Evolutionary conservation across 2,113 vertebrate species (phyloP).

Genomic region (Mus musculus): GRCm39 chr6:72699501-72700000

Average conservation of each 20-base stretch:
- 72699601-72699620: background rate
- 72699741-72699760: background rate
- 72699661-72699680: background rate
- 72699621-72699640: background rate
- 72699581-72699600: background rate
- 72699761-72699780: background rate
- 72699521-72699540: background rate
- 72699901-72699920: background rate
- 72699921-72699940: background rate
- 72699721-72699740: background rate
- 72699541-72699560: background rate
- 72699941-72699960: background rate
- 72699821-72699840: background rate
- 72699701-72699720: background rate
- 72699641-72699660: background rate
- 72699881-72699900: background rate
- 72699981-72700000: background rate
- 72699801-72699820: background rate
- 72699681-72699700: background rate
- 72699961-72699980: background rate
- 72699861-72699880: background rate
- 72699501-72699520: background rate
- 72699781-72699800: background rate
- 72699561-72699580: background rate
- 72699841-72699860: background rate